phyloP scores from a whole-genome alignment of 2,113 vertebrate species.

The Pseudonaja textilis region DNA sequence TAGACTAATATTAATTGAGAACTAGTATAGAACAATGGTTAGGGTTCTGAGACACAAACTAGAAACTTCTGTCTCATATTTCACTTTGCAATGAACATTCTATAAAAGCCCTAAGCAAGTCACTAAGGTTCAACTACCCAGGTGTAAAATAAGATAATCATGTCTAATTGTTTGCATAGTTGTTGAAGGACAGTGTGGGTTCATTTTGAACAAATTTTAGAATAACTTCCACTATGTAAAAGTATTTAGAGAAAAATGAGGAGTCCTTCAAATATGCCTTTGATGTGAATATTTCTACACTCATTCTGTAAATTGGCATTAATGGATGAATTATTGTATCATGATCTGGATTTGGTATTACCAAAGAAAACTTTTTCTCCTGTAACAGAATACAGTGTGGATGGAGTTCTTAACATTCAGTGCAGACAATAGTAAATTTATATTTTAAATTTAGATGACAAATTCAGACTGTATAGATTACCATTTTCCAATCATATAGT shows the following conservation, averaged over 20 bases:
- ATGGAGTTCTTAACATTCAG: neutral
- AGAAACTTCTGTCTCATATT: neutral
- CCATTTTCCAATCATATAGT: neutral
- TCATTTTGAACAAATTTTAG: neutral
- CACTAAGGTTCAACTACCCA: neutral
- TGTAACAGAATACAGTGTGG: neutral
- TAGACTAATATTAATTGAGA: constrained; percentile 17
- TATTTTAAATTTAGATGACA: neutral
- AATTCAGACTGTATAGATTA: neutral
- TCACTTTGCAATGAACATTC: neutral
- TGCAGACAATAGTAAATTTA: neutral
- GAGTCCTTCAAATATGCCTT: neutral
- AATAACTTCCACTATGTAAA: neutral
- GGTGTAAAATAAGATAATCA: neutral
- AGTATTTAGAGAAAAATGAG: neutral
- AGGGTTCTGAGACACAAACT: neutral
- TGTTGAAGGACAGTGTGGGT: neutral
- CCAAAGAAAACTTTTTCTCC: neutral
- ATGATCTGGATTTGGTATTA: neutral
- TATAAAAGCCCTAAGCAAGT: no score
- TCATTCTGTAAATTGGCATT: neutral
- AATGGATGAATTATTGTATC: neutral
- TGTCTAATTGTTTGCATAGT: neutral
- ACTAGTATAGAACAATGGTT: neutral
- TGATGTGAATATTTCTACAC: neutral